Conservation (phyloP, 2,797 vertebrate species). For the Ibycter americanus region DNA sequence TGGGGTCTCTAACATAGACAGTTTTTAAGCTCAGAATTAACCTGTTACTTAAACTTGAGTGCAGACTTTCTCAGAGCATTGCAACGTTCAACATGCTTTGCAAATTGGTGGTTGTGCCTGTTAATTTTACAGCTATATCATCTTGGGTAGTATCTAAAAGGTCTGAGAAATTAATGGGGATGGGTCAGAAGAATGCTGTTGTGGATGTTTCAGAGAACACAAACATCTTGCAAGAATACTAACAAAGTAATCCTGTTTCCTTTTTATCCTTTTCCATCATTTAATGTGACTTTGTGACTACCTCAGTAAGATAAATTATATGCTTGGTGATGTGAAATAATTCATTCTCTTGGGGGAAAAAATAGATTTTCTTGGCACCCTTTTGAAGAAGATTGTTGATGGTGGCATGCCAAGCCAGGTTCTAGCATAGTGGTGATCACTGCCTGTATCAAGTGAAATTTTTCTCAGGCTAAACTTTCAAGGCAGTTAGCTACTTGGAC, state of each 20-base stretch:
- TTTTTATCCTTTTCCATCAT: neutral
- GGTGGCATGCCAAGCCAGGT: neutral
- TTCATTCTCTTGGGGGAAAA: neutral
- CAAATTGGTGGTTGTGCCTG: neutral
- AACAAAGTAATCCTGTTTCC: neutral
- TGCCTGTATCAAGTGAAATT: neutral
- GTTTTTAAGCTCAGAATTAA: neutral
- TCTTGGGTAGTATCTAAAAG: neutral
- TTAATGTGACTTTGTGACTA: neutral
- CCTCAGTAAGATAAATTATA: neutral
- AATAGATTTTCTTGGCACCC: neutral
- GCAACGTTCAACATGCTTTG: neutral
- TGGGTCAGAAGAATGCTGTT: neutral
- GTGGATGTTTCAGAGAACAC: neutral
- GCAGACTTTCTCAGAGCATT: neutral
- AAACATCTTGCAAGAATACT: neutral
- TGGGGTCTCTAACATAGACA: rapidly evolving
- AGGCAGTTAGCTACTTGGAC: neutral
- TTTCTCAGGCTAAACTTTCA: neutral
- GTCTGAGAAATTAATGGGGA: neutral
- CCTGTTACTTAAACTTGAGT: neutral
- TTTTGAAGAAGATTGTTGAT: neutral
- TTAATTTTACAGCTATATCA: neutral
- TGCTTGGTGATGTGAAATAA: neutral
- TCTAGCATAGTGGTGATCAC: neutral